Evolutionary conservation across 2,888 invertebrate species (phyloP).

Genomic region (Eupithecia vulgata): DNA sequence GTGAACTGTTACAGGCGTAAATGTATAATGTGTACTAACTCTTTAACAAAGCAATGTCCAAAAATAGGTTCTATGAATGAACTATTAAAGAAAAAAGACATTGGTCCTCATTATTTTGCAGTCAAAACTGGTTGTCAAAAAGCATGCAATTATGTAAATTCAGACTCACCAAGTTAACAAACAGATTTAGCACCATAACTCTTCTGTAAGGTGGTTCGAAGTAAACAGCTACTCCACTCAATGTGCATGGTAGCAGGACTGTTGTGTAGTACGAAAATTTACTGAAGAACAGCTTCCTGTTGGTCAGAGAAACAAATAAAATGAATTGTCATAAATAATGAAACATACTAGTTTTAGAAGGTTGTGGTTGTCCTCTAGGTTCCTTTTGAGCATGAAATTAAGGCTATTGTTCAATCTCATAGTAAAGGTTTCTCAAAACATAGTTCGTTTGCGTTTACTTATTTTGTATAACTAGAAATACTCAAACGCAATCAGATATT

Average conservation of each 20-base stretch:
- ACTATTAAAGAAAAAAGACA: too few relatives aligned
- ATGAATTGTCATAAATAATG: neutral
- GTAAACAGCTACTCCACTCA: constrained; percentile 77
- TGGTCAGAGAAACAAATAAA: constrained; percentile 29
- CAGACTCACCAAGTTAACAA: constrained; percentile 77
- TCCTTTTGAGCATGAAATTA: neutral
- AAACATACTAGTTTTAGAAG: neutral
- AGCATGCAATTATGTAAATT: neutral
- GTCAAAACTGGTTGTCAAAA: neutral
- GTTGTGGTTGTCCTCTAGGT: neutral
- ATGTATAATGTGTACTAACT: too few relatives aligned
- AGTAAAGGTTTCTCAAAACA: neutral
- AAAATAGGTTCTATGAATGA: neutral
- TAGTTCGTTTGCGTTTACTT: too few relatives aligned
- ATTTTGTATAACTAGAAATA: neutral
- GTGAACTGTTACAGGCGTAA: too few relatives aligned
- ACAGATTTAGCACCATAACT: constrained; percentile 75
- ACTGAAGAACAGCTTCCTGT: constrained; percentile 74
- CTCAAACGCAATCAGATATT: too few relatives aligned
- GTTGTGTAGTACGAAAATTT: constrained; percentile 78
- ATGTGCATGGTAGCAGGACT: constrained; percentile 75
- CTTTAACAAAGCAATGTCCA: neutral
- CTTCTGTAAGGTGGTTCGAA: constrained; percentile 79
- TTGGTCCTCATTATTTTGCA: neutral
- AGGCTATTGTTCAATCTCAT: neutral